These are phyloP conservation scores for Leistus spinibarbis DNA, from an alignment of 2,888 invertebrate species.

Conservation along the genomic window DNA sequence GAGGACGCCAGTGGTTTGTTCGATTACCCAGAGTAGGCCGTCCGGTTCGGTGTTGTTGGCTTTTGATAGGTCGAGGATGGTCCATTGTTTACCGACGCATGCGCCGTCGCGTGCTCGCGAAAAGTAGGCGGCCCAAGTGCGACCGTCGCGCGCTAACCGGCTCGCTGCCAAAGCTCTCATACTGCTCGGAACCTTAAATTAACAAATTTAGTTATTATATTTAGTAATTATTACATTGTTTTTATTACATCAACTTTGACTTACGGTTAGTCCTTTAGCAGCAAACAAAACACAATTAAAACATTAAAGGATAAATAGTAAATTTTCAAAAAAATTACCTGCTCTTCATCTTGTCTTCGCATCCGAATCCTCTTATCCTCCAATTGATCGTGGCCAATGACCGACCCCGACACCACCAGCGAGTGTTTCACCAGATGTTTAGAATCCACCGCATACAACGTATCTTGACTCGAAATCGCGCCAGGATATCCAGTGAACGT, in stretches of 20 bases:
- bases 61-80: slow-evolving; percentile 74
- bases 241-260: background rate
- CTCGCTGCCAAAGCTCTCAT: slow-evolving; percentile 79
- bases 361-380: background rate
- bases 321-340: background rate
- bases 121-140: slow-evolving; percentile 75
- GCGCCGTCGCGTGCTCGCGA: slow-evolving; percentile 77
- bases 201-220: background rate
- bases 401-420: slow-evolving; percentile 15
- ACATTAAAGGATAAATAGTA: too few relatives aligned
- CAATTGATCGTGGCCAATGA: background rate
- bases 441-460: slow-evolving; percentile 71
- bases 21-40: slow-evolving; percentile 71
- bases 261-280: background rate
- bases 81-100: slow-evolving; percentile 83
- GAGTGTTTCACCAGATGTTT: background rate
- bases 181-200: slow-evolving; percentile 25
- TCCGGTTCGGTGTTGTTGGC: slow-evolving; percentile 51
- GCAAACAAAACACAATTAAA: too few relatives aligned
- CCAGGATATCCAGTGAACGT: slow-evolving; percentile 87
- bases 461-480: slow-evolving; percentile 80
- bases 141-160: slow-evolving; percentile 73
- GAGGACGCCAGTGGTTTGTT: slow-evolving; percentile 73
- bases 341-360: slow-evolving; percentile 1
- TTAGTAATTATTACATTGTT: background rate